Evolutionary conservation across 2,888 invertebrate species (phyloP).

Genomic region (Lasioglossum figueresi): DNA sequence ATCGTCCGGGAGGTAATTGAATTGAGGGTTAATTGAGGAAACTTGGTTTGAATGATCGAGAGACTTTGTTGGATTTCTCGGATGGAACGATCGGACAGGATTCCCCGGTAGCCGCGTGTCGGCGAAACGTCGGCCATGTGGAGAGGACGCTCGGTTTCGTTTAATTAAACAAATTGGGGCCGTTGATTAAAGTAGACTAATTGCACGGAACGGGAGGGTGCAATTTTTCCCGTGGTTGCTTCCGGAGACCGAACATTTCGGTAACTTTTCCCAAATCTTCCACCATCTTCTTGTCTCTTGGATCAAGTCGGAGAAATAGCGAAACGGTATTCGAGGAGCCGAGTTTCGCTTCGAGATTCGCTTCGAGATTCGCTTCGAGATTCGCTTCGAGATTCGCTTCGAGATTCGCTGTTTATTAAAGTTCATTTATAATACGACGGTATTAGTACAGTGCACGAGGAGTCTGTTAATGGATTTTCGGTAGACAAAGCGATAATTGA

Average conservation of each 20-base stretch:
- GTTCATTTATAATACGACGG: background rate
- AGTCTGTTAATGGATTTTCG: background rate
- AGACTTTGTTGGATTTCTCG: conserved; percentile 16
- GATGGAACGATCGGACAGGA: background rate
- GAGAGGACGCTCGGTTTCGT: conserved; percentile 8
- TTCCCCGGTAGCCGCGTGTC: background rate
- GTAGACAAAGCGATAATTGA: background rate
- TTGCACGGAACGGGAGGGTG: background rate
- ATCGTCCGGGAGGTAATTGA: background rate
- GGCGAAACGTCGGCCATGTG: background rate
- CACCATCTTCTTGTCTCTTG: background rate
- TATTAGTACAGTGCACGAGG: background rate
- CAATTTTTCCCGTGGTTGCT: background rate
- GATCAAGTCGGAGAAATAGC: background rate
- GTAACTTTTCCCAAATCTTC: background rate
- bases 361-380: too few species aligned
- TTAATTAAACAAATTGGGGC: conserved; percentile 10
- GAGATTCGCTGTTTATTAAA: too few species aligned
- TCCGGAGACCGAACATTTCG: background rate
- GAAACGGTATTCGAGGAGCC: too few species aligned
- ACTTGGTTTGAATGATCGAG: conserved; percentile 2
- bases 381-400: too few species aligned
- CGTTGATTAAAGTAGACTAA: background rate
- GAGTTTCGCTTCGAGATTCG: too few species aligned
- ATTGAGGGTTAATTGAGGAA: conserved; percentile 17